Evolutionary conservation across 92 coral and sea anemone species (phyloP).

Genomic region (Phenganax stokvisi): DNA sequence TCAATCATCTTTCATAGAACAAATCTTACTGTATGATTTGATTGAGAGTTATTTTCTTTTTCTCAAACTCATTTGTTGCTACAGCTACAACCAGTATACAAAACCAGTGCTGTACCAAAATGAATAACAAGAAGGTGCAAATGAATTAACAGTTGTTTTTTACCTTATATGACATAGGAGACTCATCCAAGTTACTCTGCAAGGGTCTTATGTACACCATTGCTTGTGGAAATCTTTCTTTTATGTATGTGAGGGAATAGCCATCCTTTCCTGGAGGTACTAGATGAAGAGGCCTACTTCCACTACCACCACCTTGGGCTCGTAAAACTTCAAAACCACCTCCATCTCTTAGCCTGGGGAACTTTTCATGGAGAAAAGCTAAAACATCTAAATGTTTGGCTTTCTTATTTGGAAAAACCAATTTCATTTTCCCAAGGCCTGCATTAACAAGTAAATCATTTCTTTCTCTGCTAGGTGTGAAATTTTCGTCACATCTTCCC

Average conservation of each 20-base stretch:
- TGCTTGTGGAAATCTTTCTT: conserved; percentile 50
- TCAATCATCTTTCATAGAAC: no score
- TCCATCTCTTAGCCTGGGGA: conserved; percentile 55
- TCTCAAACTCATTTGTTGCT: no score
- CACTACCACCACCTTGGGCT: conserved; percentile 63
- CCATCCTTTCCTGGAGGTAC: conserved; percentile 60
- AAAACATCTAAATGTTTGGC: conserved; percentile 50
- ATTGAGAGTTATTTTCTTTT: no score
- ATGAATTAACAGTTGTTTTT: not conserved
- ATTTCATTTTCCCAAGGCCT: conserved; percentile 60
- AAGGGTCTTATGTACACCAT: conserved; percentile 52
- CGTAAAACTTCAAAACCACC: conserved; percentile 58
- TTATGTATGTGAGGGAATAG: conserved; percentile 46
- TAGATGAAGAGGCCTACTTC: conserved; percentile 46
- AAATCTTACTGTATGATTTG: no score
- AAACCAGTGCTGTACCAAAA: conserved; percentile 3
- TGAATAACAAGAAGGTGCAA: not conserved
- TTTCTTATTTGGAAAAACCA: conserved; percentile 55
- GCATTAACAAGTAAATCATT: conserved; percentile 50
- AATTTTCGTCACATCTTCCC: conserved; percentile 48
- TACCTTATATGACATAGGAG: conserved; percentile 47
- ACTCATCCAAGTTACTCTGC: conserved; percentile 49
- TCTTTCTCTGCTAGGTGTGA: conserved; percentile 50
- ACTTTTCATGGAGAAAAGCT: conserved; percentile 51
- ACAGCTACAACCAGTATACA: no score